Conservation (phyloP, 2,113 vertebrate genomes). For the Murina feae region DNA sequence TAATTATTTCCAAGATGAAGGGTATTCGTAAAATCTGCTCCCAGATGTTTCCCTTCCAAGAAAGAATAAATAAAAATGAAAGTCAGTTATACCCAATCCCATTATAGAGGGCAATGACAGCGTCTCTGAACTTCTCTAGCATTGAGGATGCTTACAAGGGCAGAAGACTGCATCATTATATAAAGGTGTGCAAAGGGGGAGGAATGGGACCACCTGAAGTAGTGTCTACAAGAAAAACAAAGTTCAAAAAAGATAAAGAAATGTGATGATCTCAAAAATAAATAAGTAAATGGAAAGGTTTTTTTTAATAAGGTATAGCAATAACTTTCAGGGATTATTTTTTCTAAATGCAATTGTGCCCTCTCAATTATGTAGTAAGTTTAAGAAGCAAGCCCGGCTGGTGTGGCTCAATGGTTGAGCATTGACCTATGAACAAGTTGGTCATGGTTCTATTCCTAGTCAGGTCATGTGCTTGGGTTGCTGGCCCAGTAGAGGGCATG, state of each 20-base stretch:
- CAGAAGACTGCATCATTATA: background rate
- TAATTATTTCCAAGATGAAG: constrained; percentile 89
- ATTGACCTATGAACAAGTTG: too few relatives aligned
- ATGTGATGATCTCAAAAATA: too few relatives aligned
- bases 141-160: background rate
- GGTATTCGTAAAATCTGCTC: constrained; percentile 88
- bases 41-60: constrained; percentile 88
- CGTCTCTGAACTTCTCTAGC: constrained; percentile 48
- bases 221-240: too few relatives aligned
- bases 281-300: too few relatives aligned
- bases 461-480: too few relatives aligned
- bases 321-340: background rate
- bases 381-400: background rate
- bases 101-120: constrained; percentile 1
- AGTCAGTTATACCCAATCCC: constrained; percentile 4
- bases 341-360: background rate
- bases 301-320: background rate
- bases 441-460: too few relatives aligned
- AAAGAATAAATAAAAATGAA: constrained; percentile 61
- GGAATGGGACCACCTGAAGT: too few relatives aligned
- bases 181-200: background rate
- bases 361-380: background rate
- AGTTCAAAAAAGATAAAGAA: too few relatives aligned
- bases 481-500: too few relatives aligned
- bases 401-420: too few relatives aligned